These are phyloP conservation scores for Acanthornis magna DNA, from an alignment of 2,797 vertebrate genomes.

Conservation along the genomic window DNA sequence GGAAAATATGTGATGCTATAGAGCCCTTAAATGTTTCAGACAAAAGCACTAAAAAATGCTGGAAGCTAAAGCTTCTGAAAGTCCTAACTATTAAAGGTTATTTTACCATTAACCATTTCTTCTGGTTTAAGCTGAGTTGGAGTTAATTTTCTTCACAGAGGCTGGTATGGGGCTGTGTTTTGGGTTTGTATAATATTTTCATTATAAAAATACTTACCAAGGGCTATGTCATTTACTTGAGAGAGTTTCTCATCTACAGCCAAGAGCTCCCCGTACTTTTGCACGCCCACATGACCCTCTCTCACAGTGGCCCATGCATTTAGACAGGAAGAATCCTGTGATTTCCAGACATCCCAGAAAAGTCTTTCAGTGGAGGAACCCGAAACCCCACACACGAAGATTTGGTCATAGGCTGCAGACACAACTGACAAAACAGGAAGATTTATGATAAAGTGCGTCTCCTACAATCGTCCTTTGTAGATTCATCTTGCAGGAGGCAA, in stretches of 20 bases:
- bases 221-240: not conserved
- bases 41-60: not conserved
- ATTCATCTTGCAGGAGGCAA: not conserved
- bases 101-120: not conserved
- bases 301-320: not conserved
- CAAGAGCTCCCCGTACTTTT: rapidly evolving
- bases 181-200: not conserved
- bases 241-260: not conserved
- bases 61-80: not conserved
- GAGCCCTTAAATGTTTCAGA: not conserved
- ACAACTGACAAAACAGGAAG: not conserved
- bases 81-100: not conserved
- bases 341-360: not conserved
- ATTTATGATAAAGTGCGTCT: rapidly evolving
- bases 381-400: not conserved
- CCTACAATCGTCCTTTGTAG: not conserved
- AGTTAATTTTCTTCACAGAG: not conserved
- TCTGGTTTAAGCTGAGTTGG: not conserved
- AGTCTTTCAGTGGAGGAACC: not conserved
- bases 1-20: not conserved
- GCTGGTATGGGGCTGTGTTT: not conserved
- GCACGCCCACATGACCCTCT: rapidly evolving
- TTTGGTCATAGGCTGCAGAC: not conserved
- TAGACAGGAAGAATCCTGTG: not conserved
- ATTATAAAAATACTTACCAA: not conserved